Evolutionary conservation across 2,888 invertebrate genomes (phyloP), one percentile per base, ranked within the genome.

Genomic region (Nephrocerus scutellatus): DNA sequence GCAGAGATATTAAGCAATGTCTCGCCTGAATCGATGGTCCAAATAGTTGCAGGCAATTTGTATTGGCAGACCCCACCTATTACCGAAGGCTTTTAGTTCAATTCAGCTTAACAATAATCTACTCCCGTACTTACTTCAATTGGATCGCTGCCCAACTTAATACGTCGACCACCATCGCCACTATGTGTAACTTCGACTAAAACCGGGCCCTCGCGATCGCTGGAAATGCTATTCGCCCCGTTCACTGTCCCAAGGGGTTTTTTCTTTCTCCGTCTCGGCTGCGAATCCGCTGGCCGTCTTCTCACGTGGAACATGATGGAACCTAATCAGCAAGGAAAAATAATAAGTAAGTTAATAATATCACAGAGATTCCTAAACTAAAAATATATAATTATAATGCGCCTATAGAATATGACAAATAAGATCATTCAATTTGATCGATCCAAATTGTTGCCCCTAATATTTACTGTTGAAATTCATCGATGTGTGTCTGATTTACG

Each of bases 301-400:
- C 92, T 79, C 66, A 96, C 89, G 72, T 96, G 95, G 70, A 96
- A 96, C 86, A 93, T 95, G 63, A 96, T 87, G 60, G 91, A 91
- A 70, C 93, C 93, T 89, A 71, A n/a, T 6, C 47, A 49, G 13
- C 14, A 32, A 10, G 6, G 13, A 12, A 47, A 46, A 30, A 3
- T 33, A 36, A 21, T 16, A 35, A 41, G 16, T 21, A 19, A 7
- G 18, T 6, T n/a, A n/a, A n/a, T n/a, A n/a, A n/a, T n/a, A n/a
- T n/a, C n/a, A n/a, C n/a, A n/a, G n/a, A n/a, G n/a, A n/a, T n/a
- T n/a, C n/a, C n/a, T n/a, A n/a, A n/a, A n/a, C n/a, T n/a, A n/a
- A n/a, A n/a, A n/a, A n/a, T n/a, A n/a, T n/a, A n/a, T n/a, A n/a
- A n/a, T n/a, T n/a, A n/a, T n/a, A n/a, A n/a, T n/a, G n/a, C n/a